phyloP scores from a whole-genome alignment of 35 echinoderm and acorn worm genomes.

The Lytechinus variegatus region DNA sequence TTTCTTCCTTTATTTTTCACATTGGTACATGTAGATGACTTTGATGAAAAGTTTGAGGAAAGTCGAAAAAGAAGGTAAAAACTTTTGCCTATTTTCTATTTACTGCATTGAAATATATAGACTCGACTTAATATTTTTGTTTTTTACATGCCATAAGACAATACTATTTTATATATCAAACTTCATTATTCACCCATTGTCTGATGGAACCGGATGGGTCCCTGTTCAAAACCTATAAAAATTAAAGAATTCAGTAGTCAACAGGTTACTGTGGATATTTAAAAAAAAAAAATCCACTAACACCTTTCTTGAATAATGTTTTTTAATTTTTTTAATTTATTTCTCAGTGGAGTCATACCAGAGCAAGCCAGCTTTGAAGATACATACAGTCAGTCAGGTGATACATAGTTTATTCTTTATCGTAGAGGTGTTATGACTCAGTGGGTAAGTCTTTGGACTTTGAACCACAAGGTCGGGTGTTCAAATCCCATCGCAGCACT shows the following conservation, averaged over 20 bases:
- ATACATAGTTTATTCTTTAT: background rate
- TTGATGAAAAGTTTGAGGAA: conserved; percentile 18
- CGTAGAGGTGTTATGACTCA: too few relatives aligned
- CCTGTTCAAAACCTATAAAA: too few relatives aligned
- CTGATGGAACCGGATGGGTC: too few relatives aligned
- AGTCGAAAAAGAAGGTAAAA: conserved; percentile 6
- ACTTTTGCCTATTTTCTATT: background rate
- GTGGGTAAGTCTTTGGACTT: too few relatives aligned
- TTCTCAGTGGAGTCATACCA: conserved; percentile 57
- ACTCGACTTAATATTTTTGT: background rate
- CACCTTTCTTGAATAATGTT: background rate
- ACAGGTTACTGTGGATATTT: too few relatives aligned
- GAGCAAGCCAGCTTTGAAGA: conserved; percentile 63
- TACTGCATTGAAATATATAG: too few relatives aligned
- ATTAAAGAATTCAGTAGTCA: too few relatives aligned
- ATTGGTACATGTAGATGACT: conserved; percentile 9
- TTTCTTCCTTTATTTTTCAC: background rate
- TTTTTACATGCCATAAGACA: background rate
- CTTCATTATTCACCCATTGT: too few relatives aligned
- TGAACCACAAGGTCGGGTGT: too few relatives aligned
- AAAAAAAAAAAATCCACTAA: too few relatives aligned
- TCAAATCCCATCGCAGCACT: too few relatives aligned
- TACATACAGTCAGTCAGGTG: conserved; percentile 60
- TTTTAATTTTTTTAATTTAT: background rate
- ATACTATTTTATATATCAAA: background rate